phyloP scores from a whole-genome alignment of 2,888 invertebrate species.

The Vanessa cardui region DNA sequence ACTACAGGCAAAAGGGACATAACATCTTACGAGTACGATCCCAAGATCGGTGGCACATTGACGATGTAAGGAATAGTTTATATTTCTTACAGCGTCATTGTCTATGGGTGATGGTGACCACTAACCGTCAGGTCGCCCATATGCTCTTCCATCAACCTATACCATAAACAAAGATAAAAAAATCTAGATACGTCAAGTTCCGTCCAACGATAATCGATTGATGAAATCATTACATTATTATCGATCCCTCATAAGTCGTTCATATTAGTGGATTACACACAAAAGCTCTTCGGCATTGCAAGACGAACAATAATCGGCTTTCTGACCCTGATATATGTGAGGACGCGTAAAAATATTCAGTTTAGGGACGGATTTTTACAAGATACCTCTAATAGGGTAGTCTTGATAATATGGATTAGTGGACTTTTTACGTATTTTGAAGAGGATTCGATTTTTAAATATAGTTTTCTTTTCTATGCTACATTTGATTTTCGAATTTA shows the following conservation, averaged over 20 bases:
- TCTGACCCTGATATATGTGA: conserved; percentile 39
- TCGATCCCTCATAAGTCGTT: conserved; percentile 38
- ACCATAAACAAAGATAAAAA: too few relatives aligned
- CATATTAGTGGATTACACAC: conserved; percentile 42
- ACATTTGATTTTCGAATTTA: too few relatives aligned
- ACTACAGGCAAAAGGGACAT: too few relatives aligned
- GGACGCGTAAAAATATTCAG: conserved; percentile 35
- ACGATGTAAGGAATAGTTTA: too few relatives aligned
- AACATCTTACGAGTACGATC: too few relatives aligned
- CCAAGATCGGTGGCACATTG: too few relatives aligned
- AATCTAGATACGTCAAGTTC: neutral
- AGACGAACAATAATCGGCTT: conserved; percentile 41
- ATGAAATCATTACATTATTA: conserved; percentile 37
- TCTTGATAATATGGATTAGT: conserved; percentile 12
- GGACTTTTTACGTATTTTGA: neutral
- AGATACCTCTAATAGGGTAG: conserved; percentile 4
- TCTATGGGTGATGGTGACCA: too few relatives aligned
- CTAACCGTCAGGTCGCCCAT: too few relatives aligned
- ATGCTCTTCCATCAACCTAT: too few relatives aligned
- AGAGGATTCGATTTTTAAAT: neutral
- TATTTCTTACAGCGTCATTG: too few relatives aligned
- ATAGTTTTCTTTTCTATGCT: too few relatives aligned
- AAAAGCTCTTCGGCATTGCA: conserved; percentile 42
- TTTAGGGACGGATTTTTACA: conserved; percentile 25
- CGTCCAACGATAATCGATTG: conserved; percentile 25